These are phyloP conservation scores for Agapetus fuscipes DNA, from an alignment of 2,888 invertebrate genomes.

Conservation along the genomic window DNA sequence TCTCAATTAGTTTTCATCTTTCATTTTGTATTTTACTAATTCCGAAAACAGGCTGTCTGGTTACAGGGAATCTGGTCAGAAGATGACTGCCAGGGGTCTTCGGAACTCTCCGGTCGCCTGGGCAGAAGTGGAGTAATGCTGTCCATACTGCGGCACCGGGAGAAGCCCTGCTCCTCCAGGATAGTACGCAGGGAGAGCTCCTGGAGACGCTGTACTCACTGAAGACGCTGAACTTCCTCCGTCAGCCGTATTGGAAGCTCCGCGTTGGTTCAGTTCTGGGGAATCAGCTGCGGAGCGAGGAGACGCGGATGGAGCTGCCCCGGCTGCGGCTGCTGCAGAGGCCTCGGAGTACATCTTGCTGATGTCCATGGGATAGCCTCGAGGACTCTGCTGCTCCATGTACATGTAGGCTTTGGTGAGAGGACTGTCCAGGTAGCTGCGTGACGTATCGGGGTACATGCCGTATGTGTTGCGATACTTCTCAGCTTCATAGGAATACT, in stretches of 20 bases:
- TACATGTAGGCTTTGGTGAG: constrained; percentile 68
- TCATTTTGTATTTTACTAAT: too few species aligned
- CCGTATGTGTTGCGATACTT: constrained; percentile 61
- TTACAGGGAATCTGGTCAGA: constrained; percentile 57
- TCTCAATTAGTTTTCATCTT: too few species aligned
- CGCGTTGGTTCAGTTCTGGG: constrained; percentile 44
- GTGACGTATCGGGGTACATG: constrained; percentile 65
- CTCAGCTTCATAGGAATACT: constrained; percentile 67
- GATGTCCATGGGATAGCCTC: constrained; percentile 52
- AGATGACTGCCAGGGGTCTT: constrained; percentile 68
- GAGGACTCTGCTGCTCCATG: constrained; percentile 53
- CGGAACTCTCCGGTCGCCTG: constrained; percentile 59
- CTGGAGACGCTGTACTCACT: constrained; percentile 53
- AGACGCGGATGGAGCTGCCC: constrained; percentile 40
- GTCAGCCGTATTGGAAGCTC: constrained; percentile 36
- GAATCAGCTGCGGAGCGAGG: constrained; percentile 43
- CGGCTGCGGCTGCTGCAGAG: constrained; percentile 50
- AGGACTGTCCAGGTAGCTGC: constrained; percentile 62
- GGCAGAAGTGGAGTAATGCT: constrained; percentile 45
- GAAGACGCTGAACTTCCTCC: constrained; percentile 45
- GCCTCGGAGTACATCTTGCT: constrained; percentile 58
- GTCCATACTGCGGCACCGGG: constrained; percentile 59
- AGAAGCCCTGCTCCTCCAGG: constrained; percentile 46
- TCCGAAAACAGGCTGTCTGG: too few species aligned
- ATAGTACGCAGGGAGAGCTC: constrained; percentile 53